Evolutionary conservation across 2,113 vertebrate species (phyloP).

Genomic region (Microcebus lehilahytsara): DNA sequence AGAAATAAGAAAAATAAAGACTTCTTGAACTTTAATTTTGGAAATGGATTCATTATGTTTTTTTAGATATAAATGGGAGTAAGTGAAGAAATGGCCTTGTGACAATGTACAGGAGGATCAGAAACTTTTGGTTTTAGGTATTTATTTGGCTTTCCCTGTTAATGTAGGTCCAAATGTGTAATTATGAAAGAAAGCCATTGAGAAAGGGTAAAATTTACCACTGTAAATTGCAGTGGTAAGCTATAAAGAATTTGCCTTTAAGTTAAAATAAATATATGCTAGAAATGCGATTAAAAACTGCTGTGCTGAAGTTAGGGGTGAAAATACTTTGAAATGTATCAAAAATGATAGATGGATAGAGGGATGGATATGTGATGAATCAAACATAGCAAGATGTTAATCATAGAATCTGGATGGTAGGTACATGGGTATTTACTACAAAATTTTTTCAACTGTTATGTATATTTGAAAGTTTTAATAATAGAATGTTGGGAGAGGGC

Average conservation of each 20-base stretch:
- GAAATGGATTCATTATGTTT: background rate
- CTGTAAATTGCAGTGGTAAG: background rate
- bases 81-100: background rate
- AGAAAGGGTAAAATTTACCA: background rate
- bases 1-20: background rate
- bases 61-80: slow-evolving; percentile 17
- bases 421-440: background rate
- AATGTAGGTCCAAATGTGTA: background rate
- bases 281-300: slow-evolving; percentile 37
- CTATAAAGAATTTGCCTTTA: slow-evolving; percentile 19
- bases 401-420: background rate
- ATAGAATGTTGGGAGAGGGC: background rate
- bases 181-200: background rate
- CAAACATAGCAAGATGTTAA: background rate
- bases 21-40: slow-evolving; percentile 32
- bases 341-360: background rate
- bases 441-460: slow-evolving; percentile 12
- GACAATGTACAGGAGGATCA: background rate
- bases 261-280: slow-evolving; percentile 52
- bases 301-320: background rate
- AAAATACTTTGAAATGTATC: slow-evolving; percentile 23
- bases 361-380: background rate
- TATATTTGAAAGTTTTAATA: slow-evolving; percentile 46
- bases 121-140: slow-evolving; percentile 3
- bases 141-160: slow-evolving; percentile 30